Evolutionary conservation across 2,888 invertebrate species (phyloP).

Genomic region (Selenia dentaria): DNA sequence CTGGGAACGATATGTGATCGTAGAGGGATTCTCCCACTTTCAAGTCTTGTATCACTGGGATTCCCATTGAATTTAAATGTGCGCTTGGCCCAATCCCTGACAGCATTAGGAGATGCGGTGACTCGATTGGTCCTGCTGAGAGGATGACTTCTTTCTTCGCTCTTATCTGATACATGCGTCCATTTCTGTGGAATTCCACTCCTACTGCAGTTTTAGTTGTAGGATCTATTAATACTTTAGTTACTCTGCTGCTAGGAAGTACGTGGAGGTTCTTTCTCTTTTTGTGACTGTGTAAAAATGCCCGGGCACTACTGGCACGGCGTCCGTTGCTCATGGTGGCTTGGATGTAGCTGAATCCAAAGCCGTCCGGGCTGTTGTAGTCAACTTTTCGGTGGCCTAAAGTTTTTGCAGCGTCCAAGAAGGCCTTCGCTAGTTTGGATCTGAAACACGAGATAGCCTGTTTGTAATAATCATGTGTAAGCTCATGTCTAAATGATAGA

Average conservation of each 20-base stretch:
- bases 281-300: constrained; percentile 82
- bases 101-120: constrained; percentile 90
- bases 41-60: constrained; percentile 85
- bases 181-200: constrained; percentile 63
- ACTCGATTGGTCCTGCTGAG: constrained; percentile 91
- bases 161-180: constrained; percentile 69
- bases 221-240: constrained; percentile 84
- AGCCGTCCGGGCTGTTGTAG: constrained; percentile 87
- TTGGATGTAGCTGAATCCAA: constrained; percentile 82
- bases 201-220: constrained; percentile 73
- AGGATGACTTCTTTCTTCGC: constrained; percentile 83
- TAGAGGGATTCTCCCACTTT: constrained; percentile 88
- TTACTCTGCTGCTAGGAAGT: constrained; percentile 79
- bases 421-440: constrained; percentile 85
- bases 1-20: constrained; percentile 87
- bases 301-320: constrained; percentile 82
- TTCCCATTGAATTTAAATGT: constrained; percentile 83
- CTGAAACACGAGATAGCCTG: constrained; percentile 45
- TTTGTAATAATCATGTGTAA: neutral
- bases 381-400: constrained; percentile 87
- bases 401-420: constrained; percentile 86
- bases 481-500: too few species aligned
- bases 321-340: constrained; percentile 77
- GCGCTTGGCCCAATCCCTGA: constrained; percentile 87
- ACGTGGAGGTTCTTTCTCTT: constrained; percentile 85